Percentiles rank a stretch among this genome's conserved stretches.
Evolutionary conservation across 1,140 invertebrate genomes (phyloP).

Genomic region (Tetranychus urticae): DNA sequence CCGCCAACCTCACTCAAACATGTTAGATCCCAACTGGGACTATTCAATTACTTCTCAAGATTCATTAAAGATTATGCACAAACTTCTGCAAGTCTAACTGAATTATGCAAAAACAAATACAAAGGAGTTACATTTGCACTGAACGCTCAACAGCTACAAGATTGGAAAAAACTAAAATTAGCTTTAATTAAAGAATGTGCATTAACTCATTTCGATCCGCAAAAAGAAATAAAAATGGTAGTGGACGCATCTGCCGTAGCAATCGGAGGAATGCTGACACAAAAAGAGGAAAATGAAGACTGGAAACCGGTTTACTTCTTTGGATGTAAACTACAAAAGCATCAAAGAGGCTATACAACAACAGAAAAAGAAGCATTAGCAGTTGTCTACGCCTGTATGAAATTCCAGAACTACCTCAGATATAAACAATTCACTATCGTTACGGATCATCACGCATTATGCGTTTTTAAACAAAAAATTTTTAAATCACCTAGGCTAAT

Average conservation of each 20-base stretch:
- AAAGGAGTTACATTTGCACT: not conserved
- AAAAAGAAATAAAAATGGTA: not conserved
- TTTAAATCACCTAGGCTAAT: slow-evolving; percentile 21
- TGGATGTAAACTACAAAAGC: too few species aligned
- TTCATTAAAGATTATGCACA: not conserved
- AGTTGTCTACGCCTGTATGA: slow-evolving; percentile 22
- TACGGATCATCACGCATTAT: too few species aligned
- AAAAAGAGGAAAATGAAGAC: slow-evolving; percentile 8
- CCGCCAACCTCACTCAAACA: not conserved
- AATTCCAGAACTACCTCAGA: slow-evolving; percentile 15
- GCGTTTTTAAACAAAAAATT: slow-evolving; percentile 15
- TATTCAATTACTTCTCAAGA: not conserved
- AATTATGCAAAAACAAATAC: not conserved
- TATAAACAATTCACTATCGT: too few species aligned
- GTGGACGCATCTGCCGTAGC: slow-evolving; percentile 16
- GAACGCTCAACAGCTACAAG: not conserved
- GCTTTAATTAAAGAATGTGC: not conserved
- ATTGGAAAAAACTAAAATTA: not conserved
- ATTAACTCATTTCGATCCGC: not conserved
- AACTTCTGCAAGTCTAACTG: not conserved
- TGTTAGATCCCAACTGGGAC: not conserved
- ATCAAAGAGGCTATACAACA: not conserved
- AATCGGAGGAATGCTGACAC: slow-evolving; percentile 10
- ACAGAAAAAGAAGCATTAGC: slow-evolving; percentile 28
- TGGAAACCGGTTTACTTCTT: not conserved